Conservation (phyloP, 2,888 invertebrate genomes). For the Drosophila fungiperda region DNA sequence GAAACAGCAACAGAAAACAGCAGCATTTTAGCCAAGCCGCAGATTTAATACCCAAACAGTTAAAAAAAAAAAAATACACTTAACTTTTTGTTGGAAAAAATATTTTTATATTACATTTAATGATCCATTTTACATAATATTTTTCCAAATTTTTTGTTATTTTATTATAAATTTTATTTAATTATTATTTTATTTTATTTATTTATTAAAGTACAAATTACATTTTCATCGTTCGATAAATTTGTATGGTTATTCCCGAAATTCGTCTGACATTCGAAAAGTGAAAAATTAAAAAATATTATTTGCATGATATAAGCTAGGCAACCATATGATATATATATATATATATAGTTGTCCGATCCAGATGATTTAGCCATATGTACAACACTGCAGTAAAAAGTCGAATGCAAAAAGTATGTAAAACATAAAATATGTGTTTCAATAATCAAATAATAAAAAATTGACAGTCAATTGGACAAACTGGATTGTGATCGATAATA, state of each 20-base stretch:
- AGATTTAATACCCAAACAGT: background rate
- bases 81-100: background rate
- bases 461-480: too few species aligned
- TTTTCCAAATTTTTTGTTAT: too few species aligned
- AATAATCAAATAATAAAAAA: too few species aligned
- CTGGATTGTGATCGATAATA: background rate
- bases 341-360: too few species aligned
- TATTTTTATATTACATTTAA: background rate
- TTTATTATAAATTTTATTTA: too few species aligned
- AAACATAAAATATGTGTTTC: too few species aligned
- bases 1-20: conserved; percentile 11
- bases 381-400: too few species aligned
- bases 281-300: too few species aligned
- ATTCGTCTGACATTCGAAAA: background rate
- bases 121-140: background rate
- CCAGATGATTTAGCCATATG: too few species aligned
- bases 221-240: background rate
- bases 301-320: background rate
- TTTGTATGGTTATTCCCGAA: background rate
- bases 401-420: too few species aligned
- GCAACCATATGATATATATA: background rate
- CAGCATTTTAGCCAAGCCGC: background rate
- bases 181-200: too few species aligned
- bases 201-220: too few species aligned
- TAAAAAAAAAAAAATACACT: background rate